Percentiles rank a stretch among this genome's conserved stretches.
These are phyloP conservation scores for Synanthedon vespiformis DNA, from an alignment of 2,888 invertebrate genomes.

Conservation along the genomic window DNA sequence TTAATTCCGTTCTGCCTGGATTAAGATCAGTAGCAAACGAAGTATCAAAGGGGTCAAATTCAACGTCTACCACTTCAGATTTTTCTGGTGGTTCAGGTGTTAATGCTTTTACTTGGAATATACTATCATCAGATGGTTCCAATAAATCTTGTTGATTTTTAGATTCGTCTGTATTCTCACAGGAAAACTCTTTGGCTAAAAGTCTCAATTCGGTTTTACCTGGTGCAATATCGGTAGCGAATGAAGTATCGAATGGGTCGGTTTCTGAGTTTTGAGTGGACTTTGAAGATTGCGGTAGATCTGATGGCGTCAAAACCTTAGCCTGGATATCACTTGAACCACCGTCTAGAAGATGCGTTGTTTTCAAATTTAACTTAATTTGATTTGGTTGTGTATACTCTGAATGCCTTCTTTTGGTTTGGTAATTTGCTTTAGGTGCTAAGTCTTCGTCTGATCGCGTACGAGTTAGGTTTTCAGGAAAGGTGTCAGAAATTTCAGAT, in stretches of 20 bases:
- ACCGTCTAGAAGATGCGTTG: conserved; percentile 46
- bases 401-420: conserved; percentile 60
- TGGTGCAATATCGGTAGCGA: conserved; percentile 80
- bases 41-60: conserved; percentile 87
- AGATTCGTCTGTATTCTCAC: conserved; percentile 35
- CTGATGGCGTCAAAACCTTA: conserved; percentile 75
- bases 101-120: conserved; percentile 77
- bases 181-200: conserved; percentile 80
- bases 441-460: conserved; percentile 77
- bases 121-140: conserved; percentile 58
- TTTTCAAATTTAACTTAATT: conserved; percentile 26
- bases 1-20: conserved; percentile 83
- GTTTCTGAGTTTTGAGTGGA: conserved; percentile 53
- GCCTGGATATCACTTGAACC: conserved; percentile 40
- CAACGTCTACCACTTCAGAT: conserved; percentile 32
- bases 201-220: conserved; percentile 84
- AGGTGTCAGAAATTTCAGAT: conserved; percentile 77
- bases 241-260: conserved; percentile 92
- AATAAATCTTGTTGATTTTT: conserved; percentile 56
- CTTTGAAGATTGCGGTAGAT: conserved; percentile 48
- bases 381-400: conserved; percentile 45
- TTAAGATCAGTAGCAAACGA: conserved; percentile 80
- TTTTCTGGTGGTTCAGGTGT: conserved; percentile 72
- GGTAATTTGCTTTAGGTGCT: conserved; percentile 55
- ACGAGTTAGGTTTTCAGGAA: conserved; percentile 65